A percentile compares a stretch with the other conserved stretches of the same genome.
phyloP scores from a whole-genome alignment of 2,113 vertebrate species.

The Rhegmatorhina hoffmannsi region DNA sequence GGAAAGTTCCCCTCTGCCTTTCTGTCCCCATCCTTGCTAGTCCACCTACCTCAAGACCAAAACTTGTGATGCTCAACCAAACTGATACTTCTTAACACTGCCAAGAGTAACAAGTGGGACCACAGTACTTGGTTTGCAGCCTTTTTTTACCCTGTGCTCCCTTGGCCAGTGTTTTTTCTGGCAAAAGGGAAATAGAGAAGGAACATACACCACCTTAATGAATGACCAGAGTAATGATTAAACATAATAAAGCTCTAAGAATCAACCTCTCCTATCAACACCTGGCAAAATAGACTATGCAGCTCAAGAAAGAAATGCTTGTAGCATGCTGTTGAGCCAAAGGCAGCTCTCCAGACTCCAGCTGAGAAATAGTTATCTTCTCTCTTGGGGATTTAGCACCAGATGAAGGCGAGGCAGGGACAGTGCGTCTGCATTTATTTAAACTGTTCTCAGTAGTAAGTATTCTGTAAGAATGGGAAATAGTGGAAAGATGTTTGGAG shows the following conservation, averaged over 20 bases:
- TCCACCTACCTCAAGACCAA: not conserved
- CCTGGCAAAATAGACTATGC: not conserved
- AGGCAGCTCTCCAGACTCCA: not conserved
- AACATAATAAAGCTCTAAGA: not conserved
- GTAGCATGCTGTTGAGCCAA: not conserved
- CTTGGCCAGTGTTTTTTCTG: not conserved
- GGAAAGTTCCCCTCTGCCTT: not conserved
- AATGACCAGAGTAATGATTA: not conserved
- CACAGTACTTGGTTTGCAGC: fast-evolving
- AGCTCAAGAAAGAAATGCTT: not conserved
- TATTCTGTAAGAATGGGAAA: not conserved
- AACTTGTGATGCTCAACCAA: not conserved
- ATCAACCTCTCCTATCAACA: constrained; percentile 10
- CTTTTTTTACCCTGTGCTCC: not conserved
- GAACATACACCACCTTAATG: not conserved
- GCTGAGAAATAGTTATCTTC: not conserved
- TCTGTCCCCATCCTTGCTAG: not conserved
- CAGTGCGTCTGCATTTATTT: not conserved
- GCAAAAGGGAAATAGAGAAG: not conserved
- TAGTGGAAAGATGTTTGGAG: not conserved
- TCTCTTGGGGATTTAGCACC: not conserved
- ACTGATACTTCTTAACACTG: not conserved
- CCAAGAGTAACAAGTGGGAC: not conserved
- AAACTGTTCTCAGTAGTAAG: not conserved
- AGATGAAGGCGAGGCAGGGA: not conserved